phyloP scores from a whole-genome alignment of 2,888 invertebrate species.

The Conistra vaccinii region DNA sequence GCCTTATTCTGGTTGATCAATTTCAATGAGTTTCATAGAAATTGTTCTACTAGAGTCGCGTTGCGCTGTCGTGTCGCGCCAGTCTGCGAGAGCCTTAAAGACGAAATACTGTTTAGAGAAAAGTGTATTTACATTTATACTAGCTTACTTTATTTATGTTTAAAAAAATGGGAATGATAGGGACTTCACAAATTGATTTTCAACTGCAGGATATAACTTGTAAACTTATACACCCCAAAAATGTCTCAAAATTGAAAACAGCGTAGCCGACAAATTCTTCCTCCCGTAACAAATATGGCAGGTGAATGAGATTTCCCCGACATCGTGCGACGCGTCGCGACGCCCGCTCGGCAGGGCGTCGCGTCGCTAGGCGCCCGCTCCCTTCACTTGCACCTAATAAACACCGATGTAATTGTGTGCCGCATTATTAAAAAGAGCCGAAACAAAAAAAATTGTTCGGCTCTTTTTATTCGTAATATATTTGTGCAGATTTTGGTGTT shows the following conservation, averaged over 20 bases:
- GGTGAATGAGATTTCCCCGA: constrained; percentile 66
- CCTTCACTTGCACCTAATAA: constrained; percentile 72
- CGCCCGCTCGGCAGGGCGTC: constrained; percentile 61
- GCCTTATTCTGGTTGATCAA: background rate
- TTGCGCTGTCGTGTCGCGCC: background rate
- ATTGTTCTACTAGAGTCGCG: background rate
- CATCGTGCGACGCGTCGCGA: constrained; percentile 54
- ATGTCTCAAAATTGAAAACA: constrained; percentile 34
- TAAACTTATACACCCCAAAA: constrained; percentile 6
- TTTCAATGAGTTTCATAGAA: background rate
- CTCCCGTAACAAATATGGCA: constrained; percentile 56
- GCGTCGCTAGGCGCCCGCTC: constrained; percentile 78
- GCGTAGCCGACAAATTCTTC: constrained; percentile 31
- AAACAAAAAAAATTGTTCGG: background rate
- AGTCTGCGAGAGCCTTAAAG: background rate
- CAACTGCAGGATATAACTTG: background rate
- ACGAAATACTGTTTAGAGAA: background rate
- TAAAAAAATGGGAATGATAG: background rate
- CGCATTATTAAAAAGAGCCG: constrained; percentile 55
- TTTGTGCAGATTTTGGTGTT: background rate
- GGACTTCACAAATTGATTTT: background rate
- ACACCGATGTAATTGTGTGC: constrained; percentile 68
- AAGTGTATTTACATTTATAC: background rate
- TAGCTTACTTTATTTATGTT: background rate
- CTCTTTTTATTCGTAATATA: background rate